Percentiles rank a stretch among this genome's conserved stretches.
Evolutionary conservation across 2,113 vertebrate genomes (phyloP).

Genomic region (Anser cygnoides): DNA sequence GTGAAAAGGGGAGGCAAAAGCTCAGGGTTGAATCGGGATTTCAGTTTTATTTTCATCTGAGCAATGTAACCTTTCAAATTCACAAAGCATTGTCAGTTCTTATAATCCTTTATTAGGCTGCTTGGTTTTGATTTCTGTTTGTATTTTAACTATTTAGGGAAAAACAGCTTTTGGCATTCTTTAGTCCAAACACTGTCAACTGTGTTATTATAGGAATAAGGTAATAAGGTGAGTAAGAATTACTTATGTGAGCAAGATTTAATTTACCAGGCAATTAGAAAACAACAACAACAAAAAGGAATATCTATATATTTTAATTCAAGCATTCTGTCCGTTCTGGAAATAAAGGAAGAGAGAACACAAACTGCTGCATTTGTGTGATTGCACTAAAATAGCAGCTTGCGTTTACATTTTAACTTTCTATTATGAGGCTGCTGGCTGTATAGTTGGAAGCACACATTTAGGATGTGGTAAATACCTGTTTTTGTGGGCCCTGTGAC

Average conservation of each 20-base stretch:
- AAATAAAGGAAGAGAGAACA: not conserved
- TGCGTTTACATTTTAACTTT: slow-evolving; percentile 13
- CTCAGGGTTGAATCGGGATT: not conserved
- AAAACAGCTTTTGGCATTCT: not conserved
- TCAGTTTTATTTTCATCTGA: not conserved
- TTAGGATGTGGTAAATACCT: not conserved
- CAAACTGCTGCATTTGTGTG: not conserved
- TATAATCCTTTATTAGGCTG: not conserved
- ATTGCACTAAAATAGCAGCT: not conserved
- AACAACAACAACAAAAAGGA: not conserved
- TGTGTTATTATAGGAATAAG: not conserved
- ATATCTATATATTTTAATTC: not conserved
- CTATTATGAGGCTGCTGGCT: not conserved
- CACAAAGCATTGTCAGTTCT: not conserved
- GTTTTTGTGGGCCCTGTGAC: not conserved
- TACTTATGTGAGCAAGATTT: not conserved
- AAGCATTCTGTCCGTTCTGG: not conserved
- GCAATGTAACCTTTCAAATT: slow-evolving; percentile 10
- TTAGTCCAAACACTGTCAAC: not conserved
- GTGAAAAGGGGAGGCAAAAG: not conserved
- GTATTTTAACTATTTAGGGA: not conserved
- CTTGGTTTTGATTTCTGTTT: slow-evolving; percentile 38
- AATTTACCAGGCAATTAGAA: not conserved
- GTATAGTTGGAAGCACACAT: not conserved
- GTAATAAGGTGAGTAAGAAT: not conserved